phyloP scores from a whole-genome alignment of 2,888 invertebrate species.

The Tolmerus cingulatus region DNA sequence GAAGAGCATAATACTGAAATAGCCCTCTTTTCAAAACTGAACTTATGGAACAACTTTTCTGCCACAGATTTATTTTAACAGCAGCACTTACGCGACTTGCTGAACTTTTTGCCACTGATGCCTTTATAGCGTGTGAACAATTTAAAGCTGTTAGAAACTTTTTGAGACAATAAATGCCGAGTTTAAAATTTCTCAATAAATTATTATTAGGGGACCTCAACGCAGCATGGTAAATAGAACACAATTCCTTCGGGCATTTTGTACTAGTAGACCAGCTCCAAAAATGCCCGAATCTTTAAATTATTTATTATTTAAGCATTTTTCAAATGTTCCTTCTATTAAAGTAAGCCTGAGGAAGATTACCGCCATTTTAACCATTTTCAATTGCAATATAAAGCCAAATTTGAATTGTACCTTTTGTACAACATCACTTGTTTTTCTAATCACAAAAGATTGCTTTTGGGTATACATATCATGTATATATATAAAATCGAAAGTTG shows the following conservation, averaged over 20 bases:
- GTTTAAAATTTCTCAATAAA: not conserved
- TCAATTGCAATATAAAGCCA: no score
- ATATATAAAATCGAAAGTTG: no score
- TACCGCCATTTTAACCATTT: no score
- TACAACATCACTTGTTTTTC: no score
- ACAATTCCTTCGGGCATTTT: not conserved
- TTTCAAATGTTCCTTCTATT: no score
- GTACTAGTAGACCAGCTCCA: no score
- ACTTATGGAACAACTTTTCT: not conserved
- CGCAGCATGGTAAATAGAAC: not conserved
- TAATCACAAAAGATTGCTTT: no score
- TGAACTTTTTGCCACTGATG: not conserved
- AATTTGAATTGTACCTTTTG: no score
- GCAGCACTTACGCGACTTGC: not conserved
- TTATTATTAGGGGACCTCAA: not conserved
- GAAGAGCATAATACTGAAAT: not conserved
- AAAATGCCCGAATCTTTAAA: no score
- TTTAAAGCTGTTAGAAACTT: not conserved
- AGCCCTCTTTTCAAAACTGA: not conserved
- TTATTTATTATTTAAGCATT: no score
- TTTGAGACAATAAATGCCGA: not conserved
- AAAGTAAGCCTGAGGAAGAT: no score
- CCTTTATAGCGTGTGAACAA: not conserved
- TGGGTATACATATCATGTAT: no score
- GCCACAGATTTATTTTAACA: not conserved